Evolutionary conservation across 1,140 invertebrate species (phyloP).

Genomic region (Monomorium pharaonis): DNA sequence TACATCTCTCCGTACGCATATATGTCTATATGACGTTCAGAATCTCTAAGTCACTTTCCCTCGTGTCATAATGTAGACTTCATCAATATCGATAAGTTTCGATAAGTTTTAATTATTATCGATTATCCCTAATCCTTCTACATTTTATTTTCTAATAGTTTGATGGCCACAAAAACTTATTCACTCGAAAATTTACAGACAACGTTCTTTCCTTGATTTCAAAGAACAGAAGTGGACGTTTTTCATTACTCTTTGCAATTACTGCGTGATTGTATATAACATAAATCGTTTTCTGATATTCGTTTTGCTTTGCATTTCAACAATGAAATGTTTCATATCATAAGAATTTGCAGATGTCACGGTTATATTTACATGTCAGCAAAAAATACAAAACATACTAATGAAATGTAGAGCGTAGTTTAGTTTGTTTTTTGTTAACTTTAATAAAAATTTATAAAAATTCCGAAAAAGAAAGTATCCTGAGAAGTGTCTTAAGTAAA

Average conservation of each 20-base stretch:
- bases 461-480: not conserved
- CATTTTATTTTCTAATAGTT: not conserved
- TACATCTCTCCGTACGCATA: constrained; percentile 19
- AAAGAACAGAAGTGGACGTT: not conserved
- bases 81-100: not conserved
- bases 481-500: not conserved
- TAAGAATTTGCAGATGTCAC: constrained; percentile 15
- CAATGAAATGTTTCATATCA: not conserved
- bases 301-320: constrained; percentile 28
- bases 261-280: not conserved
- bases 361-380: not conserved
- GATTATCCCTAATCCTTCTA: not conserved
- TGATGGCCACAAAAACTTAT: constrained; percentile 5
- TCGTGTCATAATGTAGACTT: not conserved
- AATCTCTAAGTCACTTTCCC: constrained; percentile 36
- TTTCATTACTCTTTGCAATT: not conserved
- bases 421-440: not conserved
- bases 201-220: not conserved
- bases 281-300: constrained; percentile 3
- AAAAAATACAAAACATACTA: not conserved
- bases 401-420: not conserved
- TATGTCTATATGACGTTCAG: constrained; percentile 11
- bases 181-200: not conserved
- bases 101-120: not conserved
- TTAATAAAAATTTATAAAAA: constrained; percentile 4